A percentile compares a stretch with the other conserved stretches of the same genome.
Conservation (phyloP, 1,140 invertebrate species). For the Philotrypesis tridentata region DNA sequence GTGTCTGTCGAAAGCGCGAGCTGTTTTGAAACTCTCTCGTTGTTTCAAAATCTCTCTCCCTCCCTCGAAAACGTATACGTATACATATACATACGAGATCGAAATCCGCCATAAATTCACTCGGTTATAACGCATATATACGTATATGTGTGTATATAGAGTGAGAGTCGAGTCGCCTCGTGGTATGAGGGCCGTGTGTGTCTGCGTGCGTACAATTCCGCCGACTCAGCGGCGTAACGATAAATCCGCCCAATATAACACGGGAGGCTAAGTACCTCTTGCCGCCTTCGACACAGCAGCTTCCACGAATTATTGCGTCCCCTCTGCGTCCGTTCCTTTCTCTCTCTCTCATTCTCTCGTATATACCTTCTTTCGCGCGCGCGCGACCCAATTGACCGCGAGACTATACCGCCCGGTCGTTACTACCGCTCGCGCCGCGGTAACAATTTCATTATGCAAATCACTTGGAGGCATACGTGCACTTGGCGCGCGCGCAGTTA, state of each 20-base stretch:
- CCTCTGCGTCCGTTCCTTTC: background rate
- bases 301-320: conserved; percentile 20
- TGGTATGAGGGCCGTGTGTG: too few relatives aligned
- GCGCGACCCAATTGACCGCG: background rate
- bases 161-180: too few relatives aligned
- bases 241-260: conserved; percentile 38
- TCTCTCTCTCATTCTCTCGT: conserved; percentile 15
- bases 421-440: background rate
- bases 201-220: conserved; percentile 10
- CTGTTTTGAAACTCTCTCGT: conserved; percentile 14
- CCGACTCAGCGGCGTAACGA: conserved; percentile 37
- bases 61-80: too few relatives aligned
- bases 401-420: too few relatives aligned
- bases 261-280: conserved; percentile 21
- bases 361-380: background rate
- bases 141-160: too few relatives aligned
- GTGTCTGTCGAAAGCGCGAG: too few relatives aligned
- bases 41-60: conserved; percentile 37
- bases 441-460: background rate
- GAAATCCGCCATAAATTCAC: conserved; percentile 30
- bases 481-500: background rate
- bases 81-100: background rate
- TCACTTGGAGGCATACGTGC: background rate
- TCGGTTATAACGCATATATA: conserved; percentile 13
- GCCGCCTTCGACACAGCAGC: conserved; percentile 26